A percentile compares a stretch with the other conserved stretches of the same genome.
phyloP scores from a whole-genome alignment of 2,113 vertebrate species.

The Bufo gargarizans region DNA sequence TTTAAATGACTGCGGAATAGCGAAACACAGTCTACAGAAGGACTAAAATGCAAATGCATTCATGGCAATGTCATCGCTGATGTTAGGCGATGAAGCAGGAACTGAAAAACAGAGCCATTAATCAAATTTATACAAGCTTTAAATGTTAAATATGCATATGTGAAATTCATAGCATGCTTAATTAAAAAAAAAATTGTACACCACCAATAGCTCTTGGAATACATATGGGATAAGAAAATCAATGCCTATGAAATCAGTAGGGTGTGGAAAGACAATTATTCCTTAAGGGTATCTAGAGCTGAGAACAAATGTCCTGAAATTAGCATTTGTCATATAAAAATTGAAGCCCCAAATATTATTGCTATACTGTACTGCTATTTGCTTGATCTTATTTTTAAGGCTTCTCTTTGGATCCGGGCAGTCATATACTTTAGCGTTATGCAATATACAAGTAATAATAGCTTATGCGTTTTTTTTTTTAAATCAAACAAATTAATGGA shows the following conservation, averaged over 20 bases:
- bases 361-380: background rate
- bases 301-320: slow-evolving; percentile 26
- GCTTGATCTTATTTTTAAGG: background rate
- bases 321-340: slow-evolving; percentile 13
- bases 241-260: slow-evolving; percentile 47
- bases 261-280: slow-evolving; percentile 57
- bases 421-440: background rate
- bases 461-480: background rate
- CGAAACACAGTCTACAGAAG: slow-evolving; percentile 48
- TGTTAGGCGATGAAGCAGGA: slow-evolving; percentile 54
- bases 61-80: slow-evolving; percentile 49
- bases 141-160: slow-evolving; percentile 60
- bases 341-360: slow-evolving; percentile 21
- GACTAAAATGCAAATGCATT: slow-evolving; percentile 41
- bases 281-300: slow-evolving; percentile 19
- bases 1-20: slow-evolving; percentile 47
- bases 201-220: slow-evolving; percentile 30
- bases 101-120: slow-evolving; percentile 53
- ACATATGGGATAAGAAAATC: slow-evolving; percentile 32
- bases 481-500: slow-evolving; percentile 32
- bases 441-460: slow-evolving; percentile 1
- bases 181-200: slow-evolving; percentile 46
- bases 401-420: background rate
- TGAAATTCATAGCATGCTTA: slow-evolving; percentile 48
- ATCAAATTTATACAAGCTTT: slow-evolving; percentile 59